These are phyloP conservation scores for Steatornis caripensis DNA, from an alignment of 2,113 vertebrate species.

Conservation along the genomic window DNA sequence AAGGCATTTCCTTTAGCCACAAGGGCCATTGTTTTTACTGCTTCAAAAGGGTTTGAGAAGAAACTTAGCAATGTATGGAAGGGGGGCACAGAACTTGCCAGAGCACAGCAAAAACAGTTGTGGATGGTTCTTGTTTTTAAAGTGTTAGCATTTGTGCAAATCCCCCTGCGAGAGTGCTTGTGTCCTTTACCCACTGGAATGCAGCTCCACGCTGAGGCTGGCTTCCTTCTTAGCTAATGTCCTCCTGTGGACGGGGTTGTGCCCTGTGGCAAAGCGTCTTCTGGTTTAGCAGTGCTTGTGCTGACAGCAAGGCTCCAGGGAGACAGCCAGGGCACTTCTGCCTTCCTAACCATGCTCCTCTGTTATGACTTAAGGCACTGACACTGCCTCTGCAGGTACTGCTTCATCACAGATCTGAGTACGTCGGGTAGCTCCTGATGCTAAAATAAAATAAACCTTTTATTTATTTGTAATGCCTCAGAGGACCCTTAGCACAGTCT, in stretches of 20 bases:
- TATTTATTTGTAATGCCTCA: not conserved
- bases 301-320: not conserved
- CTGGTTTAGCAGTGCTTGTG: not conserved
- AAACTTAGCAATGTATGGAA: not conserved
- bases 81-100: not conserved
- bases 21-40: not conserved
- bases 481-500: not conserved
- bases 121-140: accelerated
- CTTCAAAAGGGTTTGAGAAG: not conserved
- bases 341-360: not conserved
- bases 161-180: not conserved
- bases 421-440: not conserved
- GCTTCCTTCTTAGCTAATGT: not conserved
- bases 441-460: not conserved
- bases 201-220: not conserved
- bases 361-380: not conserved
- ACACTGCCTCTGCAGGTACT: not conserved
- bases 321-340: not conserved
- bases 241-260: not conserved
- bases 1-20: not conserved
- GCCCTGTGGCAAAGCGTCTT: not conserved
- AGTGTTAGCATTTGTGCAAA: not conserved
- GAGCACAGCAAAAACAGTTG: not conserved
- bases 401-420: not conserved
- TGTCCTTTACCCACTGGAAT: not conserved